Evolutionary conservation across 2,797 vertebrate species (phyloP).

Genomic region (Varecia variegata): DNA sequence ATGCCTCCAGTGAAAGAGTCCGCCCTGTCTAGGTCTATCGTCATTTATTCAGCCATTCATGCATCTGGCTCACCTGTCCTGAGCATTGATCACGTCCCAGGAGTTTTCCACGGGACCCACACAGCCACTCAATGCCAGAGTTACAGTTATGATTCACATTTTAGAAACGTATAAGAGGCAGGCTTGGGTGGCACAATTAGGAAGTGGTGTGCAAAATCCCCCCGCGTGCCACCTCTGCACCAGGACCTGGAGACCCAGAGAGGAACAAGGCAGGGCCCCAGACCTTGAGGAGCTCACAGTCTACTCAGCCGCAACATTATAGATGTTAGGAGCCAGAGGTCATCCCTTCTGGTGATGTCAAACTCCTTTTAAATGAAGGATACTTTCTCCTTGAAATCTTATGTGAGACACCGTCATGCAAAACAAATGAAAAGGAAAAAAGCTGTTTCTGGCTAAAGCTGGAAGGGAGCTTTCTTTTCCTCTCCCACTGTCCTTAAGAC

Average conservation of each 20-base stretch:
- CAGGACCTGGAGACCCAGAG: neutral
- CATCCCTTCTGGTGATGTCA: neutral
- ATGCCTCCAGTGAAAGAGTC: neutral
- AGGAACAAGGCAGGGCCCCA: neutral
- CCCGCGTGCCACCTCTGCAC: fast-evolving
- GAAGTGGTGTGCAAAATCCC: neutral
- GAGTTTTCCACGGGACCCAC: neutral
- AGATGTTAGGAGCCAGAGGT: neutral
- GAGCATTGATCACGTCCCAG: neutral
- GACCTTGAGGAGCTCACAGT: neutral
- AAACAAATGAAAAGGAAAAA: neutral
- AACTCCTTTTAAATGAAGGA: neutral
- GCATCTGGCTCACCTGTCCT: neutral
- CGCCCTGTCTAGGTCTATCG: neutral
- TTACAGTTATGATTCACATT: fast-evolving
- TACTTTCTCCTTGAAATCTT: neutral
- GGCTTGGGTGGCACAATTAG: neutral
- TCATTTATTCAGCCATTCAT: neutral
- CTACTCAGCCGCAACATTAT: neutral
- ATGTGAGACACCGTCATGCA: neutral
- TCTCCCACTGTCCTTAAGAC: neutral
- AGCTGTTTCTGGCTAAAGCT: neutral
- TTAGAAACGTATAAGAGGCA: neutral
- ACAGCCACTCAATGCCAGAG: neutral
- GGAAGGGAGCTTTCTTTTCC: neutral